A percentile compares a stretch with the other conserved stretches of the same genome.
These are phyloP conservation scores for Teleogryllus oceanicus DNA, from an alignment of 2,888 invertebrate species.

Conservation along the genomic window DNA sequence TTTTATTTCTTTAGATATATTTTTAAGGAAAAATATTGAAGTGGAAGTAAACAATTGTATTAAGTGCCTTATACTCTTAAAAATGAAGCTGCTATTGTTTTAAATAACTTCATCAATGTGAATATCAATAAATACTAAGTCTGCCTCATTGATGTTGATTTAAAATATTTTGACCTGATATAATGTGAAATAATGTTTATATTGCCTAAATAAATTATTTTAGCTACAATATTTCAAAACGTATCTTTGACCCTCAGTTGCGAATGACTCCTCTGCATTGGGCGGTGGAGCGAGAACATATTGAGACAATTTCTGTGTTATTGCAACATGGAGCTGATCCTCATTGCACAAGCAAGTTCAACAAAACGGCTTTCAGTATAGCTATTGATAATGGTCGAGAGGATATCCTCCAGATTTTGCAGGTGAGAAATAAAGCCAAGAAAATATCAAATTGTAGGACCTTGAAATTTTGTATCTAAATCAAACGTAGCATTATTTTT, in stretches of 20 bases:
- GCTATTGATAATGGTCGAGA: conserved; percentile 63
- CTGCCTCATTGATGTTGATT: background rate
- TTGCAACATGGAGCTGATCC: conserved; percentile 72
- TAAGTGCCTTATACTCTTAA: too few species aligned
- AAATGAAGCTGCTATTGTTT: too few species aligned
- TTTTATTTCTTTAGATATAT: too few species aligned
- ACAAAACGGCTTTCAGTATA: conserved; percentile 64
- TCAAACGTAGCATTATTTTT: too few species aligned
- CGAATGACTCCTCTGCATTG: conserved; percentile 92
- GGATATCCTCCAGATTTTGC: conserved; percentile 59
- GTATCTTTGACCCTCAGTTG: conserved; percentile 53
- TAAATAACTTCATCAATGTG: background rate
- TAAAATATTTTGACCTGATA: background rate
- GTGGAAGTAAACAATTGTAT: too few species aligned
- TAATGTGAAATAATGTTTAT: conserved; percentile 5
- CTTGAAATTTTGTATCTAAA: too few species aligned
- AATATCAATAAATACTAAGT: background rate
- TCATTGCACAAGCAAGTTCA: conserved; percentile 66
- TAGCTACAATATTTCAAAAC: background rate
- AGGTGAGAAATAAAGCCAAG: conserved; percentile 41
- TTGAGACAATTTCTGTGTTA: conserved; percentile 63
- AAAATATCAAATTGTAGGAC: too few species aligned
- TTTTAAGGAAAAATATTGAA: too few species aligned
- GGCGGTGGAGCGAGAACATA: conserved; percentile 82
- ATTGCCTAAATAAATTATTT: background rate